Evolutionary conservation across 2,113 vertebrate species (phyloP), one percentile per base, ranked within the genome.

Genomic region (Laterallus jamaicensis): DNA sequence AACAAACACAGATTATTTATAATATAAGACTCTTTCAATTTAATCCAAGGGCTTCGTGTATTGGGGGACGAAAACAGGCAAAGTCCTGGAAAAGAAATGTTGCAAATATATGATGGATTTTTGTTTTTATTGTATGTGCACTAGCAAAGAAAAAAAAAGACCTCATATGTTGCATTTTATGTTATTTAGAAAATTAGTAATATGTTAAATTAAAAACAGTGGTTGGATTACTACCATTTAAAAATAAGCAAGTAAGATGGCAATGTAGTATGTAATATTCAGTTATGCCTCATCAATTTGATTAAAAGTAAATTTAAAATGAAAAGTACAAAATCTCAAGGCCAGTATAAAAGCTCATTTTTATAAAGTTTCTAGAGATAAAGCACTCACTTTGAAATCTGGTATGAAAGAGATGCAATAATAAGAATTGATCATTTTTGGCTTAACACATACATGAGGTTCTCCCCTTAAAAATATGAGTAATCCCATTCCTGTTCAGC

Each of bases 201-300:
- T 80, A 50, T 94, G 92, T 83, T 76, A 35, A 82, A 95, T 89
- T 37, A 82, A 75, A 58, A 77, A 42, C 73, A 87, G 4, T 64
- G 44, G 17, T 11, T 68, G 32, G 32, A 31, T 88, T 64, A 63
- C 16, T 39, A 66, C 24, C 35, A 70, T 70, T 88, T 58, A 52
- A 73, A 89, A 89, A 88, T 21, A 79, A 92, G 24, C 32, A 84
- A 82, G 56, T 42, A 90, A 62, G 20, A 16, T 35, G 69, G 37
- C 15, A 92, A 60, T 47, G 10, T 39, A 42, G 32, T 70, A 71
- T 39, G n/a, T 29, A 94, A 70, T 35, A 71, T 66, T 69, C 71
- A 95, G 88, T 66, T 78, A 92, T 35, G 74, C 37, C 40, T 90
- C 92, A 82, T 94, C 58, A 86, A 42, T 82, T 77, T 86, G 74